Base-by-base conservation (phyloP, 2,113 vertebrate species). In the Meles meles region DNA sequence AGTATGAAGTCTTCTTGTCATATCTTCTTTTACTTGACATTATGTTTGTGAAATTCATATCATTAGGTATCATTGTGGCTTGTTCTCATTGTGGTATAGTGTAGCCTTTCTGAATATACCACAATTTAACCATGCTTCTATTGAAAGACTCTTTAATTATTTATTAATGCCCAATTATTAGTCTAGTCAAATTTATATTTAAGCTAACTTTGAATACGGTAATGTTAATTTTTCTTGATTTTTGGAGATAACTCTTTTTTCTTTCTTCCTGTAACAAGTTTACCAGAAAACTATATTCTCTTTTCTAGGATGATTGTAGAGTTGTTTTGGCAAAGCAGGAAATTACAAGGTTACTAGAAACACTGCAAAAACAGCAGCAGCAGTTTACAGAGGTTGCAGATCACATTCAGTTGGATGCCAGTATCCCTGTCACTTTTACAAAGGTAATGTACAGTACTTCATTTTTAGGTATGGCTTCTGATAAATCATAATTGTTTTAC, bases 351-450 rank as follows among this genome's bases (percentile, higher is more conserved):
- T 98, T 99, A 86, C 98, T 99, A 76, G 99, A 99, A 98, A 99
- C 99, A 0, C 98, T 99, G 85, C 99, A 99, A 98, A 99, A 99
- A 97, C 99, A 99, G 98, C 99, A 99, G 98, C 99, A 99, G 96
- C 99, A 99, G 96, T 99, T 99, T 98, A 99, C 99, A 6, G 99
- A 99, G 94, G 98, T 99, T 97, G 99, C 99, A 18, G 99, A 99
- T 98, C 99, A 99, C 42, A 98, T 99, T 76, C 99, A 99, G 90
- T 98, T 99, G 98, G 99, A 99, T 95, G 99, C 99, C 34, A 99
- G 99, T 88, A 99, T 99, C 98, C 99, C 99, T 55, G 99, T 99
- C 95, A 99, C 99, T 95, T 99, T 99, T 98, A 99, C 99, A 27
- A 99, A 99, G 99, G 99, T 99, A 99, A 96, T 85, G 7, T 8